Evolutionary conservation across 1,140 invertebrate genomes (phyloP), one percentile per base, ranked within the genome.

Genomic region (Trachymyrmex cornetzi): DNA sequence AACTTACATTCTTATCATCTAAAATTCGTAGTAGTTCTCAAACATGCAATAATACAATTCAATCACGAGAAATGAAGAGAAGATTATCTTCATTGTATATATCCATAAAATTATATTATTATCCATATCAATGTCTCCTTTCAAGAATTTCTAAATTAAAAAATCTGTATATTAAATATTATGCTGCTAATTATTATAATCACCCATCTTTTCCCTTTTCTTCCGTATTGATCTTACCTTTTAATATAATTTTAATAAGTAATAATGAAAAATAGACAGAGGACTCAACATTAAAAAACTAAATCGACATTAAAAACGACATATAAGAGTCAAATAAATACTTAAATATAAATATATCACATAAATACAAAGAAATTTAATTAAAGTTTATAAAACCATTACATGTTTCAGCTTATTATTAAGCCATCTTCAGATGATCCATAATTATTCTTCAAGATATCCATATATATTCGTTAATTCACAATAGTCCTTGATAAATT

Each of bases 141-240:
- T 94, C 88, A 94, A 94, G 85, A 90, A 94, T 94, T 94, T 94
- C 93, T 94, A 94, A 94, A 94, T 94, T 94, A 94, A 94, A 94
- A 94, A 93, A 80, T 89, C 92, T 94, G 93, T 94, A 94, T 93
- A 59, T 75, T 93, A 92, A 94, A 94, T 90, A 89, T 59, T 87
- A 59, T 24, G 77, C 24, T 57, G 53, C 74, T 48, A 61, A 22
- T 89, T 90, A 84, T 90, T 90, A 50, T 27, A 77, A 77, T 44
- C 50, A 66, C 59, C 74, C 22, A 66, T 66, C 75, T 48, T 64
- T 57, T 57, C 50, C 74, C 61, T n/a, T 44, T 66, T 30, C 38
- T 66, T 66, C 48, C 74, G 16, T 27, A 77, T 53, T 38, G 7
- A 61, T 61, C 2, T 81, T 55, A 14, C 1, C 7, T 22, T 6